A percentile compares a stretch with the other conserved stretches of the same genome.
Evolutionary conservation across 2,113 vertebrate genomes (phyloP).

Genomic region (Triplophysa rosa): DNA sequence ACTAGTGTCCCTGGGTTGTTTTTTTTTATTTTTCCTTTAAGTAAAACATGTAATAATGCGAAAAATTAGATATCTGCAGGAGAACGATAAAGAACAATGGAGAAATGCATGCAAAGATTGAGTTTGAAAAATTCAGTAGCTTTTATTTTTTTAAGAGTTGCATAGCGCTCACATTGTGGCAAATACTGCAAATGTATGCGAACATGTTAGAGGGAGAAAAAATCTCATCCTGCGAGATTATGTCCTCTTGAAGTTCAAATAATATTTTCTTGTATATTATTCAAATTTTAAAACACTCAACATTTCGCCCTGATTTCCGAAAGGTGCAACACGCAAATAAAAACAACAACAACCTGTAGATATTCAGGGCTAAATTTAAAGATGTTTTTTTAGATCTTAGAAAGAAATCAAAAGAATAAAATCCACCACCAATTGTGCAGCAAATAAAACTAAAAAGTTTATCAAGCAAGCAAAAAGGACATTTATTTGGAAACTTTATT

Average conservation of each 20-base stretch:
- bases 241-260: constrained; percentile 65
- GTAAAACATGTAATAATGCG: background rate
- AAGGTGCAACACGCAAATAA: constrained; percentile 59
- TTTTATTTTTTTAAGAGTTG: constrained; percentile 76
- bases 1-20: too few species aligned
- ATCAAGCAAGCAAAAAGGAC: constrained; percentile 74
- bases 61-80: constrained; percentile 6
- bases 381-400: constrained; percentile 53
- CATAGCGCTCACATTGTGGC: constrained; percentile 66
- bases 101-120: constrained; percentile 63
- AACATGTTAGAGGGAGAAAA: constrained; percentile 75
- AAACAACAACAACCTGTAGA: constrained; percentile 69
- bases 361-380: constrained; percentile 52
- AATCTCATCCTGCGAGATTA: constrained; percentile 84
- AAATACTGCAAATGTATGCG: constrained; percentile 70
- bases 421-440: constrained; percentile 67
- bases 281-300: constrained; percentile 65
- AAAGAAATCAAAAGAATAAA: constrained; percentile 55
- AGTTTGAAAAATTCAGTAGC: constrained; percentile 67
- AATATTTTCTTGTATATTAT: constrained; percentile 59
- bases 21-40: too few species aligned
- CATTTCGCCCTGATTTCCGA: constrained; percentile 58
- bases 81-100: constrained; percentile 40
- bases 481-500: constrained; percentile 82
- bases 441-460: constrained; percentile 58